A percentile compares a stretch with the other conserved stretches of the same genome.
Evolutionary conservation across 2,797 vertebrate genomes (phyloP).

Genomic region (Lithobates sylvaticus): DNA sequence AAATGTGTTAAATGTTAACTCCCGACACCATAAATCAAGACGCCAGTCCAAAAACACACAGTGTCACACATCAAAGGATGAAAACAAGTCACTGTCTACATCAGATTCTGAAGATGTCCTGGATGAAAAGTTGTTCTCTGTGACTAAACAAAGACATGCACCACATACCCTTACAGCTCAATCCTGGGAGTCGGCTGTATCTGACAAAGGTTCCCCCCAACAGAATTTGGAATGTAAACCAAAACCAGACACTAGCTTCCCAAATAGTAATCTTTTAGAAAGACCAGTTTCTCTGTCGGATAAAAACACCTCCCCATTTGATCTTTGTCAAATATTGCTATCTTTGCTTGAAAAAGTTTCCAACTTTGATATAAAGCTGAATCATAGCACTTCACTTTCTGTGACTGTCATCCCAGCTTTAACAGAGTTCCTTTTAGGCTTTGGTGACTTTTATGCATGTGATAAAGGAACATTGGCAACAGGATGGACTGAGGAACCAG

Average conservation of each 20-base stretch:
- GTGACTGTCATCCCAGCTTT: constrained; percentile 90
- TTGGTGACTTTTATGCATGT: constrained; percentile 84
- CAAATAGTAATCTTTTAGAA: constrained; percentile 64
- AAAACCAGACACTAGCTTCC: constrained; percentile 19
- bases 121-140: constrained; percentile 80
- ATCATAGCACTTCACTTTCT: constrained; percentile 86
- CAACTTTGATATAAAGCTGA: constrained; percentile 90
- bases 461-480: constrained; percentile 82
- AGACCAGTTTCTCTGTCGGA: constrained; percentile 76
- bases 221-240: constrained; percentile 65
- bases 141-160: constrained; percentile 76
- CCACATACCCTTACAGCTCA: constrained; percentile 76
- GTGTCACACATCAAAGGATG: constrained; percentile 88
- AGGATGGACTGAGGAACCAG: constrained; percentile 92
- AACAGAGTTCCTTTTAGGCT: constrained; percentile 90
- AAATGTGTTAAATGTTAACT: constrained; percentile 72
- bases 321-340: constrained; percentile 91
- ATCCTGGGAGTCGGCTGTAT: constrained; percentile 74
- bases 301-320: constrained; percentile 91
- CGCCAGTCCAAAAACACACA: constrained; percentile 74
- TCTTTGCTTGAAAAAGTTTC: constrained; percentile 95
- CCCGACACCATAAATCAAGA: constrained; percentile 80
- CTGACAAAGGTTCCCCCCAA: constrained; percentile 57
- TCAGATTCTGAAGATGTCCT: constrained; percentile 93
- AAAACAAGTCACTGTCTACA: constrained; percentile 89